Evolutionary conservation across 2,797 vertebrate species (phyloP).

Genomic region (Callimico goeldii): DNA sequence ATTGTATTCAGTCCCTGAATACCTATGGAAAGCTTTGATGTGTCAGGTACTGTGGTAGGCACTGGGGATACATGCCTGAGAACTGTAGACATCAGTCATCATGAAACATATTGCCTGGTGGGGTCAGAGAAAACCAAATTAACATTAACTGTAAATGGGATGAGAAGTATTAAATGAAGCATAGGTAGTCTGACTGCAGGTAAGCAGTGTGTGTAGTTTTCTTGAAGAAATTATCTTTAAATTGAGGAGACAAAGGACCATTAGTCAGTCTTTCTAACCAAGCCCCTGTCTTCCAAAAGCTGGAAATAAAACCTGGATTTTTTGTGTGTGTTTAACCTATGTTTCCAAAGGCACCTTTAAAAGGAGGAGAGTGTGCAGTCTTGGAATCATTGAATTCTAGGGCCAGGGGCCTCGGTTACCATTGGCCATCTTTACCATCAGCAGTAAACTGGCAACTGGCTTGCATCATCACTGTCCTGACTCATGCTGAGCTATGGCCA

Average conservation of each 20-base stretch:
- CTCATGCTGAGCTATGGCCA: no score
- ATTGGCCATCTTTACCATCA: background rate
- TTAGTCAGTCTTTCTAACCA: background rate
- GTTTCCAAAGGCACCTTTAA: background rate
- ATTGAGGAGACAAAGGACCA: background rate
- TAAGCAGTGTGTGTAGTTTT: background rate
- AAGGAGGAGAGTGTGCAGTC: background rate
- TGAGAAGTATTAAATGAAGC: background rate
- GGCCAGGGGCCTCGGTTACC: rapidly evolving
- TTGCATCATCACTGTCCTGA: background rate
- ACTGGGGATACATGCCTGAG: background rate
- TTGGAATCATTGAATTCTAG: background rate
- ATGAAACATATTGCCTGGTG: background rate
- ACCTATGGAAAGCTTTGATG: background rate
- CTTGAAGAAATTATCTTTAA: background rate
- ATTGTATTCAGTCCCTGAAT: background rate
- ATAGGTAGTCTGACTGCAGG: no score
- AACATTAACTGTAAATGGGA: background rate
- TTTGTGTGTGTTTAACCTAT: background rate
- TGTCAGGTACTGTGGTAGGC: background rate
- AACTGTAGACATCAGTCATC: background rate
- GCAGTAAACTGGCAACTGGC: background rate
- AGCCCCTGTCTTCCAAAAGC: background rate
- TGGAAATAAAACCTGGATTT: background rate
- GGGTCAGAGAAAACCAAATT: background rate